Base-by-base conservation (phyloP, 2,797 vertebrate species). In the Manis javanica region DNA sequence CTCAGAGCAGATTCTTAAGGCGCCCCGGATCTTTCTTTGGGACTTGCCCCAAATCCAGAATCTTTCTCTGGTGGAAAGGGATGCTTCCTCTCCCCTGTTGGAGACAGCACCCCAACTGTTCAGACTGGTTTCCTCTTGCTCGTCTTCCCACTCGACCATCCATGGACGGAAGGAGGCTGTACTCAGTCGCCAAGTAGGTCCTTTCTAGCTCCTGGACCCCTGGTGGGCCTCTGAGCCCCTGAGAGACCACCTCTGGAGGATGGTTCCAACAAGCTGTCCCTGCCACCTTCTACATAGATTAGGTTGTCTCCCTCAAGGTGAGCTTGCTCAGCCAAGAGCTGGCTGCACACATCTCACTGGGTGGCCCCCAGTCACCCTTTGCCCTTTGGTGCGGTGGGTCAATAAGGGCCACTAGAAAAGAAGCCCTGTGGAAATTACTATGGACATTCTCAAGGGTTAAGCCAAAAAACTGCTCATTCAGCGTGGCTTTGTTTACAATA, bases 401-500 rank as follows among this genome's bases (percentile, higher is more conserved):
- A 26, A 51, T 0, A 19, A 79, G 53, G 46, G 37, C 21, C 42
- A 3, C 6, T 21, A 53, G 77, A 42, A 68, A 74, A 82, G 34
- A 29, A 77, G 78, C 46, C 61, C 59, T 37, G 46, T n/a, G 74
- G 61, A 82, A 81, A 61, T 16, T 63, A 59, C 87, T 29, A 8
- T 1, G 15, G 81, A 51, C 12, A 2, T 11, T 14, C 15, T 95
- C 72, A 12, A 77, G 55, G 69, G 34, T 16, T 75, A 69, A n/a
- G 61, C 90, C 53, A 89, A 61, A 88, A 68, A 84, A 57, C 82
- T 82, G 75, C 37, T 69, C 64, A 57, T 42, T 69, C 64, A 57
- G 59, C 3, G 9, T 57, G 90, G 79, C 71, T 95, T 90, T 79
- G 83, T 87, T 87, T 91, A 96, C 4, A 77, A 64, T 51, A 16